phyloP scores from a whole-genome alignment of 2,113 vertebrate genomes.

The Spheniscus mendiculus region DNA sequence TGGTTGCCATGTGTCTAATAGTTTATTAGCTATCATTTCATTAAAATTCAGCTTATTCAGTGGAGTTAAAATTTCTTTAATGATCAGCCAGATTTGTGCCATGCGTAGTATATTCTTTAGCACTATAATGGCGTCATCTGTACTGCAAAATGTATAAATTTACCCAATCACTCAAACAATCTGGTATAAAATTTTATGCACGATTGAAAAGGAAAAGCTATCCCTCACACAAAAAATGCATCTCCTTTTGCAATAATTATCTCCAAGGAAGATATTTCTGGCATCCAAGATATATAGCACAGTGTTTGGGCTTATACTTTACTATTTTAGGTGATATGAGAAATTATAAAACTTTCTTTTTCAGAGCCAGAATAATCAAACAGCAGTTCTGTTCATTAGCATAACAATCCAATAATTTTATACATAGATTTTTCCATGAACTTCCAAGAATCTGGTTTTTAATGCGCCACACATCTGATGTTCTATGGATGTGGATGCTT shows the following conservation, averaged over 20 bases:
- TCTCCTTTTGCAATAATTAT: not conserved
- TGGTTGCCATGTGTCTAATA: not conserved
- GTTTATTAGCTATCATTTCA: not conserved
- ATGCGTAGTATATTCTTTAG: not conserved
- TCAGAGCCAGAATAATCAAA: not conserved
- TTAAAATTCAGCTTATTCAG: not conserved
- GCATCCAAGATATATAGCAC: not conserved
- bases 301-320: not conserved
- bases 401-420: not conserved
- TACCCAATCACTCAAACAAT: not conserved
- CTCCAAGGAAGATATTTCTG: not conserved
- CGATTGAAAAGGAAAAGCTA: not conserved
- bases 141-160: not conserved
- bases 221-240: not conserved
- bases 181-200: not conserved
- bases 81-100: not conserved
- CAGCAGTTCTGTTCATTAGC: not conserved
- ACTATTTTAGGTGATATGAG: not conserved
- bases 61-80: not conserved
- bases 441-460: not conserved
- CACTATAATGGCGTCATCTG: not conserved
- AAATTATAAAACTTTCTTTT: not conserved
- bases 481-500: not conserved
- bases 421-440: not conserved
- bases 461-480: not conserved